Evolutionary conservation across 2,113 vertebrate genomes (phyloP).

Genomic region (Verasper variegatus): DNA sequence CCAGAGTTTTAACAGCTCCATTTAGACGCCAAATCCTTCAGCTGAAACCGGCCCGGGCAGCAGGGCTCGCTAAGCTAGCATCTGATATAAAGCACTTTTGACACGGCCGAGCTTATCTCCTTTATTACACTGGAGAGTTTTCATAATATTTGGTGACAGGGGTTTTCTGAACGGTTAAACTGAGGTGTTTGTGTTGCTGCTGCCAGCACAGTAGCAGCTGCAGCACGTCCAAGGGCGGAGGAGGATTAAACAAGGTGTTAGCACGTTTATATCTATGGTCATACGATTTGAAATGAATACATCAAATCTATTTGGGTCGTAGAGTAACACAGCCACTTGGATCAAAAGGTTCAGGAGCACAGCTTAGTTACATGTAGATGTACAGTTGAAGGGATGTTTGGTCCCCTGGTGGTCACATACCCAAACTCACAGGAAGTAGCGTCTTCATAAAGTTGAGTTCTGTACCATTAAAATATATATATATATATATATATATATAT

Average conservation of each 20-base stretch:
- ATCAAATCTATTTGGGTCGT: too few relatives aligned
- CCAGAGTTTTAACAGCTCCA: slow-evolving; percentile 21
- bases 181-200: slow-evolving; percentile 1
- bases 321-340: too few relatives aligned
- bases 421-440: too few relatives aligned
- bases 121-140: slow-evolving; percentile 2
- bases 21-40: slow-evolving; percentile 33
- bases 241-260: not conserved
- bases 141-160: slow-evolving; percentile 44
- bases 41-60: slow-evolving; percentile 32
- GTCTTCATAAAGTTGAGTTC: too few relatives aligned
- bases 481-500: too few relatives aligned
- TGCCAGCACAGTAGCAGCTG: slow-evolving; percentile 9
- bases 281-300: too few relatives aligned
- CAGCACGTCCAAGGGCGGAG: not conserved
- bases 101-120: slow-evolving; percentile 42
- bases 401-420: too few relatives aligned
- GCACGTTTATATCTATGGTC: not conserved
- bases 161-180: slow-evolving; percentile 19
- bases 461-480: too few relatives aligned
- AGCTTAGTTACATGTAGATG: too few relatives aligned
- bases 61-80: slow-evolving; percentile 38
- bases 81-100: slow-evolving; percentile 35
- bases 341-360: too few relatives aligned
- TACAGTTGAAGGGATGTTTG: too few relatives aligned